Evolutionary conservation across 2,797 vertebrate species (phyloP), one percentile per base, ranked within the genome.

Genomic region (Sebastes diaconus): DNA sequence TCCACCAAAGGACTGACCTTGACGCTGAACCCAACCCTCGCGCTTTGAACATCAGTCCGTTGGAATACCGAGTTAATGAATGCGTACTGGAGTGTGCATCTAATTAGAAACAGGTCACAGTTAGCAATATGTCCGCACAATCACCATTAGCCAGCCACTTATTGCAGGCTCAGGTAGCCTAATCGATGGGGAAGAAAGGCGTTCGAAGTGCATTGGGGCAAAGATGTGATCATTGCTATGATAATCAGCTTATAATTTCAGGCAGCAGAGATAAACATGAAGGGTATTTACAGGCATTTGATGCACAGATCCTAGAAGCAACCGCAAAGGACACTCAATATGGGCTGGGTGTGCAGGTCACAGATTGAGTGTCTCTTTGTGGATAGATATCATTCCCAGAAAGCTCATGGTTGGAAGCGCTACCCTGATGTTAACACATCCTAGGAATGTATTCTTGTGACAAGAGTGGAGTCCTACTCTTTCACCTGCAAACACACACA

Each of bases 1-100:
- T 88, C 87, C 83, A 79, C 92, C 88, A 83, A 90, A 89, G 84
- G 75, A 60, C 81, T 94, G 93, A 94, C 94, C 94, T 93, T 91
- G 86, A 94, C 6, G 84, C 71, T 92, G 86, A 93, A 94, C 93
- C 81, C 88, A 87, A 52, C 80, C 72, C 60, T 91, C 57, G 27
- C 75, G 87, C 90, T 87, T 90, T 92, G 90, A 95, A 92, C 88
- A 91, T 90, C 79, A 84, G 73, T 88, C 86, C 50, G 76, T 86
- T 88, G 80, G 87, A 92, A 89, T 87, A 89, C 86, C 84, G 68
- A 85, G 81, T 87, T 92, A 93, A 92, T 92, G 83, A 93, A 88
- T 87, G 87, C 85, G 80, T 74, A 74, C 73, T 85, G 80, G 66
- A 58, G 77, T 79, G 87, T 83, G 85, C 74, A 76, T 90, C 87